Conservation (phyloP, 2,888 invertebrate genomes). For the Bruchidius siliquastri region DNA sequence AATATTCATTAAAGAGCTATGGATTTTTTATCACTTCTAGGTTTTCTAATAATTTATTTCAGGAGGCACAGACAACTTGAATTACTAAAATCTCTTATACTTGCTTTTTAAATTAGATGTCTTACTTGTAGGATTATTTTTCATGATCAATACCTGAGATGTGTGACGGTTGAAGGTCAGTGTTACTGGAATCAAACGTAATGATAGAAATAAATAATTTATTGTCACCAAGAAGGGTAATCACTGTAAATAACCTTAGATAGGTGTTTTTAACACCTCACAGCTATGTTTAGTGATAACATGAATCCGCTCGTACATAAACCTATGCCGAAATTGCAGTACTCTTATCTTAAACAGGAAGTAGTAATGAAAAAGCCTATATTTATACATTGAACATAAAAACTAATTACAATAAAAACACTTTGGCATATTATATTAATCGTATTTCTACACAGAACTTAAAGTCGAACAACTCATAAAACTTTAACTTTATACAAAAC, state of each 20-base stretch:
- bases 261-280: constrained; percentile 42
- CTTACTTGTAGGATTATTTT: too few relatives aligned
- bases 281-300: constrained; percentile 36
- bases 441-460: constrained; percentile 29
- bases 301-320: constrained; percentile 35
- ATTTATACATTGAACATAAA: constrained; percentile 17
- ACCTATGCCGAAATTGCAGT: constrained; percentile 26
- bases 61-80: too few relatives aligned
- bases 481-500: constrained; percentile 42
- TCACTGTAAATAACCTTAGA: constrained; percentile 38
- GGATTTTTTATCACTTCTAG: too few relatives aligned
- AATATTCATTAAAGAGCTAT: too few relatives aligned
- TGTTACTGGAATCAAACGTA: constrained; percentile 1
- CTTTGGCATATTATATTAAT: constrained; percentile 45
- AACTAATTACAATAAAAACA: constrained; percentile 24
- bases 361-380: constrained; percentile 13
- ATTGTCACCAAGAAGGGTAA: constrained; percentile 48
- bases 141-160: too few relatives aligned
- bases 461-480: constrained; percentile 37
- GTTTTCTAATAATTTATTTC: too few relatives aligned
- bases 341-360: constrained; percentile 15
- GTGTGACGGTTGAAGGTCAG: too few relatives aligned
- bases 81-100: too few relatives aligned
- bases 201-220: constrained; percentile 48
- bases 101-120: too few relatives aligned